phyloP scores from a whole-genome alignment of 2,113 vertebrate species.

The Erythrolamprus reginae region DNA sequence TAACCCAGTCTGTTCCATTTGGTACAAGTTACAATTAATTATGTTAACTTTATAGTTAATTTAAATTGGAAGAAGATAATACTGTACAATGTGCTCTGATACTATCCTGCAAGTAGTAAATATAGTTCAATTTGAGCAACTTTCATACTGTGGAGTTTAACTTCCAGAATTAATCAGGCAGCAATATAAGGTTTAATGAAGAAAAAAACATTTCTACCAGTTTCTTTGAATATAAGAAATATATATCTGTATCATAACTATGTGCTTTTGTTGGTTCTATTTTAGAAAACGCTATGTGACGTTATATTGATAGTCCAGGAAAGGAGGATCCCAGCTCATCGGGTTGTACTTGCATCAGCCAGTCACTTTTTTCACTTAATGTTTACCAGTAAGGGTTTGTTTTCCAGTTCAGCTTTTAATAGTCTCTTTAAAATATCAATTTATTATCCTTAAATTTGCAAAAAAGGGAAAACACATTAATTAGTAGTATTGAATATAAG shows the following conservation, averaged over 20 bases:
- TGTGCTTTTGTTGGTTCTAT: constrained; percentile 8
- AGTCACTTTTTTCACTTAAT: constrained; percentile 98
- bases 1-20: background rate
- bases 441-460: background rate
- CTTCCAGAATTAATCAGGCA: background rate
- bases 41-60: background rate
- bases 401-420: background rate
- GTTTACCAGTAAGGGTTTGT: constrained; percentile 89
- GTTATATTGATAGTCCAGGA: constrained; percentile 93
- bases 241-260: background rate
- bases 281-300: constrained; percentile 91
- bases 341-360: constrained; percentile 91
- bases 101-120: background rate
- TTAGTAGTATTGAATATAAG: background rate
- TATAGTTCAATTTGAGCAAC: background rate
- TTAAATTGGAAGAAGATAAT: background rate
- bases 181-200: background rate
- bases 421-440: background rate
- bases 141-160: background rate
- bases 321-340: constrained; percentile 88
- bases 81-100: background rate
- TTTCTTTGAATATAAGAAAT: background rate
- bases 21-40: background rate
- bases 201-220: background rate
- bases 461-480: background rate